Evolutionary conservation across 2,797 vertebrate species (phyloP), one percentile per base, ranked within the genome.

Genomic region (Carapus acus): DNA sequence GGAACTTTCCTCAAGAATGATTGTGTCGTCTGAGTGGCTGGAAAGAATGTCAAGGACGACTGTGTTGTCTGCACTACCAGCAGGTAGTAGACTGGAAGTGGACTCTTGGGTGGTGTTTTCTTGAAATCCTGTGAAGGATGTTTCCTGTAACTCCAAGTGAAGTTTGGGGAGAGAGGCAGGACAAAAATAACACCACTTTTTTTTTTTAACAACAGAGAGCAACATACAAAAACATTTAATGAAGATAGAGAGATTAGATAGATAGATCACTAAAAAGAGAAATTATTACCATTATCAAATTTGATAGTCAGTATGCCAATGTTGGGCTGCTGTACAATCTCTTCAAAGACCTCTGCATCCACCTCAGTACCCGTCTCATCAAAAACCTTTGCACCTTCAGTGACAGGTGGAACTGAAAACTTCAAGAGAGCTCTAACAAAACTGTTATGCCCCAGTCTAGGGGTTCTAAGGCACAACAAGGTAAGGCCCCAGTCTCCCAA

Each of bases 291-390:
- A 8, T 29, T 37, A 11, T 43, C 8, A 40, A 41, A 56, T 43
- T 5, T 39, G 43, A 69, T 43, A 1, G 51, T 48, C 8, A 52
- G 38, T 52, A 52, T n/a, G 20, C 48, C 27, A 56, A 14, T 3
- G 3, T n/a, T 38, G 18, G 54, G 54, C 7, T 39, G 55, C 37
- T 65, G 39, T 18, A 14, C 6, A 4, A 57, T 13, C 6, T 65
- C 9, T 4, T 46, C 13, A 49, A 57, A 49, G 12, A 49, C 18
- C 0, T 61, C 64, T 49, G 44, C 41, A 37, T 62, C 45, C n/a
- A 46, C 22, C 49, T 68, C 54, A 19, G 57, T 56, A 42, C 37
- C 43, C 3, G 22, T 37, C 3, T 60, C 46, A 29, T 66, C 46
- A 22, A 20, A 56, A 19, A 51, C 47, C 29, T 6, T n/a, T n/a